Evolutionary conservation across 2,797 vertebrate genomes (phyloP).

Genomic region (Echeneis naucrates): DNA sequence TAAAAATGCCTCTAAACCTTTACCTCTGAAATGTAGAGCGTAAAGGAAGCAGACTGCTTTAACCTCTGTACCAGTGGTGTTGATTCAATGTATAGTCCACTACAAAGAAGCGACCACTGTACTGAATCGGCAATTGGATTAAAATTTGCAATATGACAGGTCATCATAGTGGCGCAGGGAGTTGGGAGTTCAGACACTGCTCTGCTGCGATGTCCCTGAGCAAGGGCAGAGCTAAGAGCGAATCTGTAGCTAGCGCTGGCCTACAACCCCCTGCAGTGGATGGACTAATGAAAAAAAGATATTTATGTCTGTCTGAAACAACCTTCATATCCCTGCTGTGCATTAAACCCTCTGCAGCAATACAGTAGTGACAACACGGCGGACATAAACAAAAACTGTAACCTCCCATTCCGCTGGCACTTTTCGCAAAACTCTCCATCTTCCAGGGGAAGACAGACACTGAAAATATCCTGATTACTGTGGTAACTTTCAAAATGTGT

Average conservation of each 20-base stretch:
- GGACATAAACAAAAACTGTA: constrained; percentile 32
- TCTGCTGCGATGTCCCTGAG: constrained; percentile 1
- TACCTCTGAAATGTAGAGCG: not conserved
- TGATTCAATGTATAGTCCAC: not conserved
- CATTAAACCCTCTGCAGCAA: constrained; percentile 30
- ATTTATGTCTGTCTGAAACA: constrained; percentile 26
- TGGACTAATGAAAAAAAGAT: constrained; percentile 2
- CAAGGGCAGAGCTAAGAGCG: not conserved
- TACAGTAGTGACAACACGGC: constrained; percentile 26
- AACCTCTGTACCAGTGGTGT: not conserved
- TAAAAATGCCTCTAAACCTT: not conserved
- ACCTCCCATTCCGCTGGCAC: constrained; percentile 19
- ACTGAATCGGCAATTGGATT: constrained; percentile 1
- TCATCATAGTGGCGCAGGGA: not conserved
- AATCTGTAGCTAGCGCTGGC: constrained; percentile 19
- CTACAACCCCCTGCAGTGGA: constrained; percentile 6
- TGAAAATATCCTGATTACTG: constrained; percentile 17
- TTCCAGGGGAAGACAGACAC: constrained; percentile 5
- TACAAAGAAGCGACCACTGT: constrained; percentile 2
- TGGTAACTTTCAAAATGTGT: constrained; percentile 21
- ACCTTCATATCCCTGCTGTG: constrained; percentile 10
- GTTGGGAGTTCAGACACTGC: not conserved
- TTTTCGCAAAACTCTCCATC: constrained; percentile 27
- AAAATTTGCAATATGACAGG: not conserved
- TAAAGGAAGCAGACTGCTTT: too few species aligned